Evolutionary conservation across 2,888 invertebrate species (phyloP).

Genomic region (Stictocephala bisonia): DNA sequence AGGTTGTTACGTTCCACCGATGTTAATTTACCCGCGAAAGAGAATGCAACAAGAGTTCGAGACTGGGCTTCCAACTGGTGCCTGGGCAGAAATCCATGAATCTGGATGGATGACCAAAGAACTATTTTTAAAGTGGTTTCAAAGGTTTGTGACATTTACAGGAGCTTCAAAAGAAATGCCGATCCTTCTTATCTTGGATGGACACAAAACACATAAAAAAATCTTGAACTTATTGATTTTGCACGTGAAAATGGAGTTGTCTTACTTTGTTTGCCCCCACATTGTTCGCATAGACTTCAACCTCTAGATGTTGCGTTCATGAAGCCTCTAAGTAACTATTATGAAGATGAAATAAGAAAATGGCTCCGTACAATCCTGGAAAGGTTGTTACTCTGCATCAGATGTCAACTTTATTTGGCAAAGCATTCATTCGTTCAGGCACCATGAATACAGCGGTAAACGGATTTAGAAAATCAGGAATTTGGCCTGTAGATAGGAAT

Average conservation of each 20-base stretch:
- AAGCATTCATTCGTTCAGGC: no score
- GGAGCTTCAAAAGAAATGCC: constrained; percentile 53
- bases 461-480: no score
- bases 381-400: constrained; percentile 57
- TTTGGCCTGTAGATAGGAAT: no score
- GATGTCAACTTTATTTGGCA: no score
- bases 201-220: constrained; percentile 61
- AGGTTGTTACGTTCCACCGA: constrained; percentile 31
- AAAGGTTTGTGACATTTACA: constrained; percentile 47
- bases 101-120: constrained; percentile 54
- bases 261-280: constrained; percentile 57
- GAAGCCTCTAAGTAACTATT: constrained; percentile 57
- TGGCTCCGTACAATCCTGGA: constrained; percentile 57
- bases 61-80: constrained; percentile 51
- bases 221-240: constrained; percentile 56
- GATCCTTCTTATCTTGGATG: constrained; percentile 61
- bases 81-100: constrained; percentile 46
- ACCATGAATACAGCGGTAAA: no score
- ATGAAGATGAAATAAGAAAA: constrained; percentile 55
- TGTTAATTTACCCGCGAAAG: constrained; percentile 50
- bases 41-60: constrained; percentile 48
- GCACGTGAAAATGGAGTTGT: constrained; percentile 55
- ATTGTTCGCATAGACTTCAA: constrained; percentile 42
- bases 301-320: constrained; percentile 56
- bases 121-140: constrained; percentile 51